phyloP scores from a whole-genome alignment of 2,797 vertebrate species.

The Eospalax fontanierii region DNA sequence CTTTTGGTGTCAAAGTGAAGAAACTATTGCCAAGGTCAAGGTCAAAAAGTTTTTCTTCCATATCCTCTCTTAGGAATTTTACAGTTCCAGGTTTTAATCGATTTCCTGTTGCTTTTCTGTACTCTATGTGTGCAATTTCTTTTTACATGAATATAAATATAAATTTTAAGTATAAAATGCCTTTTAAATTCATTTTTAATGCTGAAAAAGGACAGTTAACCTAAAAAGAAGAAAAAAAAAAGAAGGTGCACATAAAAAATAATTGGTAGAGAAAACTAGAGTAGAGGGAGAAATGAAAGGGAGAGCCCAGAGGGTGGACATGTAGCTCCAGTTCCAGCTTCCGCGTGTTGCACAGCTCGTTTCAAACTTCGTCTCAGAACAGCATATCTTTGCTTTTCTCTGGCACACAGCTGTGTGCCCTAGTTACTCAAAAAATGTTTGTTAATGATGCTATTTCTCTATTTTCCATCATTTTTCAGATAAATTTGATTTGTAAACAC shows the following conservation, averaged over 20 bases:
- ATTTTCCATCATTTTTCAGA: conserved; percentile 22
- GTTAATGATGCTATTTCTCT: conserved; percentile 32
- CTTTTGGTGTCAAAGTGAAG: neutral
- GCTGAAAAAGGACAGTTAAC: neutral
- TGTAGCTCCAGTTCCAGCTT: neutral
- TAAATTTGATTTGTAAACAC: conserved; percentile 16
- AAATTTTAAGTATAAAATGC: neutral
- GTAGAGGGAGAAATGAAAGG: conserved; percentile 8
- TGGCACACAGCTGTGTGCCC: neutral
- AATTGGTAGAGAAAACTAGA: neutral
- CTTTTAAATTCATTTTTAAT: conserved; percentile 13
- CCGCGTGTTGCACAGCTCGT: neutral
- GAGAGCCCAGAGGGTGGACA: neutral
- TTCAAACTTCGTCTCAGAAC: conserved; percentile 20
- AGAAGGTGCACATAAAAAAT: neutral
- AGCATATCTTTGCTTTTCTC: neutral
- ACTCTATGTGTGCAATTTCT: neutral
- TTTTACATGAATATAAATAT: neutral
- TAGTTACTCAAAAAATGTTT: conserved; percentile 13
- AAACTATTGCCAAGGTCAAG: neutral
- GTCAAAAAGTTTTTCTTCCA: neutral
- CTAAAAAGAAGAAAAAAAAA: neutral
- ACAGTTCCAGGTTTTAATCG: neutral
- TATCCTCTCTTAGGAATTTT: neutral
- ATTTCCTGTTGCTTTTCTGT: neutral